phyloP scores from a whole-genome alignment of 2,113 vertebrate species.

The Laterallus jamaicensis region DNA sequence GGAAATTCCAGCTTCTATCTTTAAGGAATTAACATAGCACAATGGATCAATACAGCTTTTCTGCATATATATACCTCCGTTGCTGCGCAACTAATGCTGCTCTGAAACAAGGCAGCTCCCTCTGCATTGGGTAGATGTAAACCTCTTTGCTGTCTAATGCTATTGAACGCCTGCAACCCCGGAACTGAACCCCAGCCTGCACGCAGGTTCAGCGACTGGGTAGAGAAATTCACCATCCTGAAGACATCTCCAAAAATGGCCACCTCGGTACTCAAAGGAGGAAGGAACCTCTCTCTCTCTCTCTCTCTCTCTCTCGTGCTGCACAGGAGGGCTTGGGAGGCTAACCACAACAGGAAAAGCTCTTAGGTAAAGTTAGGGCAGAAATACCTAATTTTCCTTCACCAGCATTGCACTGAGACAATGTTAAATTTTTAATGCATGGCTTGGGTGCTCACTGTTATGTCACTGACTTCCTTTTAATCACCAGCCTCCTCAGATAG shows the following conservation, averaged over 20 bases:
- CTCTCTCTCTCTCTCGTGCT: not conserved
- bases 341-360: not conserved
- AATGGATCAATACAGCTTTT: constrained; percentile 58
- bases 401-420: not conserved
- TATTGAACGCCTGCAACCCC: not conserved
- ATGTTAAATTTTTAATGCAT: not conserved
- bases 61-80: constrained; percentile 3
- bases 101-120: not conserved
- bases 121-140: not conserved
- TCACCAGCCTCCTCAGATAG: not conserved
- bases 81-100: constrained; percentile 54
- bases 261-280: not conserved
- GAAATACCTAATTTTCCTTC: not conserved
- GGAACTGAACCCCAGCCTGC: not conserved
- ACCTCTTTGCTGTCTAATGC: constrained; percentile 53
- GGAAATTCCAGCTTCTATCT: constrained; percentile 57
- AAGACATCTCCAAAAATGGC: not conserved
- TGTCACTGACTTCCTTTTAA: not conserved
- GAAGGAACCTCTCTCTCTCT: not conserved
- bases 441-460: not conserved
- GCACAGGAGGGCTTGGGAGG: not conserved
- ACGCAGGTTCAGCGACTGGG: not conserved
- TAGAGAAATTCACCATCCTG: not conserved
- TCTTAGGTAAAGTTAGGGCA: not conserved
- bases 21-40: constrained; percentile 60